These are phyloP conservation scores for Agrotis clavis DNA, from an alignment of 2,888 invertebrate genomes.

Conservation along the genomic window DNA sequence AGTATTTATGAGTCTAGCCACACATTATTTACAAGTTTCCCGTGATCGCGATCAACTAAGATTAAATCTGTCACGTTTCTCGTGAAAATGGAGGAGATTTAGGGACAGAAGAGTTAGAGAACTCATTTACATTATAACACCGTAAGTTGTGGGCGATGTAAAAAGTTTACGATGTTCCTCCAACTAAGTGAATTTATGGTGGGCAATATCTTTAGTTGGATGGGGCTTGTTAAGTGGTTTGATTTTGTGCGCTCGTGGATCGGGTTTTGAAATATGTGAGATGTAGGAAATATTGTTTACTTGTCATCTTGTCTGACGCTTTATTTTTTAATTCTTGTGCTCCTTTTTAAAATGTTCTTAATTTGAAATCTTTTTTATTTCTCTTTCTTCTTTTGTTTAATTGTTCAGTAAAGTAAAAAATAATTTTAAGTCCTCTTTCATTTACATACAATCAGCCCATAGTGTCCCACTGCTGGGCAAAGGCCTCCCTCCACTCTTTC, in stretches of 20 bases:
- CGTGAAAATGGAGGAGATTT: conserved; percentile 72
- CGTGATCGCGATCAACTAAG: conserved; percentile 63
- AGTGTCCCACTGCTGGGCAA: too few relatives aligned
- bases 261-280: conserved; percentile 2
- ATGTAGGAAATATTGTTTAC: too few relatives aligned
- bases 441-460: too few relatives aligned
- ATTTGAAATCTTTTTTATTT: background rate
- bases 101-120: conserved; percentile 76
- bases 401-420: too few relatives aligned
- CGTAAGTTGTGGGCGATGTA: conserved; percentile 79
- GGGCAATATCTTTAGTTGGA: conserved; percentile 80
- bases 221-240: conserved; percentile 50
- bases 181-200: conserved; percentile 82
- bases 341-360: background rate
- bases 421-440: too few relatives aligned
- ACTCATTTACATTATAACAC: conserved; percentile 85
- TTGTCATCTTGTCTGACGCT: too few relatives aligned
- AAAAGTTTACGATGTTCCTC: conserved; percentile 80
- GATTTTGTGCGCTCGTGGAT: conserved; percentile 26
- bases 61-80: conserved; percentile 72
- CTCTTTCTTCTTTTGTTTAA: too few relatives aligned
- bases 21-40: conserved; percentile 65
- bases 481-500: too few relatives aligned
- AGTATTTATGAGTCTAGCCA: conserved; percentile 58
- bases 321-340: background rate